Evolutionary conservation across 2,888 invertebrate genomes (phyloP), one percentile per base, ranked within the genome.

Genomic region (Toxonevra muliebris): DNA sequence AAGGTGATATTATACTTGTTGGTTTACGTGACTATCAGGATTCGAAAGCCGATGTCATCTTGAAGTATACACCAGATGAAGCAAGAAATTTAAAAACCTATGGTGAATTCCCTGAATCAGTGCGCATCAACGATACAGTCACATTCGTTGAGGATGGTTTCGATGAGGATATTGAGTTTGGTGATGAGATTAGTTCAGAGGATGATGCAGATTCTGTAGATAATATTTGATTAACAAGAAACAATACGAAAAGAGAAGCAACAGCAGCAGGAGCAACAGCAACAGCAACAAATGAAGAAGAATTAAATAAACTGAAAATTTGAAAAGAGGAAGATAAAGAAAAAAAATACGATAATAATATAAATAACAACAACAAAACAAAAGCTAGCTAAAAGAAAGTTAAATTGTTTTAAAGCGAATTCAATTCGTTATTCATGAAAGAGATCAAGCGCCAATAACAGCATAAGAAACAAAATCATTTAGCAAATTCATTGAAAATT

Each of bases 1-100:
- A 96, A 87, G 97, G 98, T 69, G 99, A 99, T 82, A 98, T 99
- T 72, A 98, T 99, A 86, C 88, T 99, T 78, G 95, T 99, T 80
- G 98, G 99, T 74, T 88, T 99, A 80, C 90, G 99, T 85, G 98
- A 98, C 87, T 98, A 97, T 86, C 98, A 96, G 87, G 95, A 96
- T 84, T 94, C 96, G 11, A 97, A 98, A 87, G 98, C 98, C 69
- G 99, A 99, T 87, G 98, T 99, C 74, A 99, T 99, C 81, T 89
- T 98, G 77, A 99, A 99, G 87, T 99, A 99, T 85, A 98, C 98
- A 73, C 95, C 98, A 41, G 99, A 99, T 85, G 99, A 99, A 87
- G 98, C 98, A 59, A 91, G 99, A 85, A 98, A 98, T 88, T 89
- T 99, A 84, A 99, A 99, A 88, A 96, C 97, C 50, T 98, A 98